Evolutionary conservation across 1,140 invertebrate species (phyloP).

Genomic region (Teleopsis dalmanni): DNA sequence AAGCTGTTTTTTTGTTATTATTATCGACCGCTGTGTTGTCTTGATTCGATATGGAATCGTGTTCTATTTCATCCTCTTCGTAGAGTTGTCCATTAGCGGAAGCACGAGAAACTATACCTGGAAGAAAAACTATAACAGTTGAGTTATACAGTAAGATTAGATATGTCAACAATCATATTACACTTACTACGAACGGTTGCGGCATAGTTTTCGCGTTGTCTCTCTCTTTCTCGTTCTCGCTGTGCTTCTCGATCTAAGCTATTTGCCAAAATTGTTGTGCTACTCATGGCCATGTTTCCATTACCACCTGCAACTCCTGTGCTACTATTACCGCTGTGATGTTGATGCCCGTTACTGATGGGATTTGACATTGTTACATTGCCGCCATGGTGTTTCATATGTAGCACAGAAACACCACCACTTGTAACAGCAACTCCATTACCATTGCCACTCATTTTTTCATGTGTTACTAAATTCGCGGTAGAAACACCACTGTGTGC

Average conservation of each 20-base stretch:
- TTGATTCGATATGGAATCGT: conserved; percentile 33
- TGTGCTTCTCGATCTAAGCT: conserved; percentile 26
- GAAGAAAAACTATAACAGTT: conserved; percentile 36
- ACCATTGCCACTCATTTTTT: conserved; percentile 34
- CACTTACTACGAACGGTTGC: conserved; percentile 44
- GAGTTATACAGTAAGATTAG: not conserved
- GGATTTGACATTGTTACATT: conserved; percentile 39
- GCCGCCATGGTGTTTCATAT: conserved; percentile 38
- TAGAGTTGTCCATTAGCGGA: conserved; percentile 41
- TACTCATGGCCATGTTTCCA: conserved; percentile 49
- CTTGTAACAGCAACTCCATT: conserved; percentile 22
- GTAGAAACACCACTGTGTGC: conserved; percentile 39
- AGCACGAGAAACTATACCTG: conserved; percentile 42
- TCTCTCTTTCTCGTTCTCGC: conserved; percentile 32
- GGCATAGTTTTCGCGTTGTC: conserved; percentile 39
- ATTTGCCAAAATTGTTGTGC: conserved; percentile 46
- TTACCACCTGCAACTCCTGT: too few species aligned
- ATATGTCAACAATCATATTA: not conserved
- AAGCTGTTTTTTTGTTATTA: conserved; percentile 29
- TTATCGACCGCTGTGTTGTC: conserved; percentile 24
- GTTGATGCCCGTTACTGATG: conserved; percentile 33
- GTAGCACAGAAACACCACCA: conserved; percentile 35
- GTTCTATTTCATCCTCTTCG: conserved; percentile 41
- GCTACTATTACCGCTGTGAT: conserved; percentile 44
- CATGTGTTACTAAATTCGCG: conserved; percentile 39